Percentiles rank a stretch among this genome's conserved stretches.
Conservation (phyloP, 2,888 invertebrate genomes). For the Standfussiana lucernea region DNA sequence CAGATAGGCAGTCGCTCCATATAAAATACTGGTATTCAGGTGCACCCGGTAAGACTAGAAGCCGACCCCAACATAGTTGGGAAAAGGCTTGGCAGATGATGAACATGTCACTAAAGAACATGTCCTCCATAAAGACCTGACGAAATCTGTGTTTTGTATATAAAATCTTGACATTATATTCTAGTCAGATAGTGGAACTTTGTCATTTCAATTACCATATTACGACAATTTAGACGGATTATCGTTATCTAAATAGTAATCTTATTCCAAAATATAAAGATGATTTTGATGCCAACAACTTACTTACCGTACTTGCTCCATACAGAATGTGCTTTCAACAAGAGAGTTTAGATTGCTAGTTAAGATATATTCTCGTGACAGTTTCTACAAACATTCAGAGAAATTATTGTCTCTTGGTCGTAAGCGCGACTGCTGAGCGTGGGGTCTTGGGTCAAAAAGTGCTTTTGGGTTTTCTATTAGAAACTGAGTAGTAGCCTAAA, state of each 20-base stretch:
- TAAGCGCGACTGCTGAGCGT: no score
- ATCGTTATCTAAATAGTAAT: background rate
- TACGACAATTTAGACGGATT: background rate
- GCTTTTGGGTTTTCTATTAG: no score
- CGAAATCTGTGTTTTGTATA: background rate
- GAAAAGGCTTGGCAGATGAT: no score
- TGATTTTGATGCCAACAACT: slow-evolving; percentile 2
- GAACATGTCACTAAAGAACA: background rate
- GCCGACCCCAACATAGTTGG: no score
- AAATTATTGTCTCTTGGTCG: no score
- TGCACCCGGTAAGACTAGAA: no score
- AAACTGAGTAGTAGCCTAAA: no score
- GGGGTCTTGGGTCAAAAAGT: no score
- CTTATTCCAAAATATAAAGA: background rate
- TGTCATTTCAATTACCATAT: background rate
- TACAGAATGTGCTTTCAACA: background rate
- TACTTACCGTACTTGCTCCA: background rate
- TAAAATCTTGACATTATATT: background rate
- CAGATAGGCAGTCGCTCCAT: no score
- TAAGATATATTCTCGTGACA: background rate
- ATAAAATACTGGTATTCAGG: no score
- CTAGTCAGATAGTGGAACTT: background rate
- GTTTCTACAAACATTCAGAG: background rate
- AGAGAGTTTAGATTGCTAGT: slow-evolving; percentile 11
- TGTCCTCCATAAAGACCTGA: background rate